Evolutionary conservation across 2,888 invertebrate species (phyloP), one percentile per base, ranked within the genome.

Genomic region (Pristionchus exspectatus): DNA sequence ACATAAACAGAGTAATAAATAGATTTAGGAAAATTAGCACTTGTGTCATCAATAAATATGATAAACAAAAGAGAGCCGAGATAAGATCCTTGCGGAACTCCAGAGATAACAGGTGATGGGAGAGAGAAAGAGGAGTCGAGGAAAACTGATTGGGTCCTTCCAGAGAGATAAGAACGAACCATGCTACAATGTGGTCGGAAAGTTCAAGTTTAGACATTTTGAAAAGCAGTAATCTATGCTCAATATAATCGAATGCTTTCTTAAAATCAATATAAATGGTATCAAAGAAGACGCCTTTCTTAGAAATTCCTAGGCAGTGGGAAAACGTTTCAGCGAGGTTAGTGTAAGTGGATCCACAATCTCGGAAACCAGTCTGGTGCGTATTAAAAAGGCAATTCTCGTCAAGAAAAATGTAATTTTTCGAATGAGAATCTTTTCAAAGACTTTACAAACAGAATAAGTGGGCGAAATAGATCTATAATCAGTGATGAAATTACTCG

Each of bases 281-380:
- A 16, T 77, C 77, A 38, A 77, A 77, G 2, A 21, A n/a, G 2
- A 44, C 33, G 21, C 77, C 77, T 38, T 77, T 77, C 21, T 38
- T 44, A 44, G n/a, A 77, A 5, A 77, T 44, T 38, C 44, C 7
- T 14, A 77, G 38, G n/a, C 38, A 77, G 27, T 44, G 77, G 38
- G 77, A 77, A 9, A 14, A 38, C 14, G 77, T 77, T 38, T 77
- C 77, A 18, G 44, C 77, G 38, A 77, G 77, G 18, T 66, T 24
- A n/a, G 69, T 77, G 77, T 38, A 44, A n/a, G 77, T 77, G n/a
- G 77, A 77, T 77, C 77, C 9, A 44, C 77, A 24, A 38, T 77
- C n/a, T n/a, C 77, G 4, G 27, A 77, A 77, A 38, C 77, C 77
- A 18, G 77, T 24, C 44, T 77, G 77, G 16, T 38, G 77, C 1